Percentiles rank a stretch among this genome's conserved stretches.
Evolutionary conservation across 1,140 invertebrate species (phyloP).

Genomic region (Leptopilina boulardi): DNA sequence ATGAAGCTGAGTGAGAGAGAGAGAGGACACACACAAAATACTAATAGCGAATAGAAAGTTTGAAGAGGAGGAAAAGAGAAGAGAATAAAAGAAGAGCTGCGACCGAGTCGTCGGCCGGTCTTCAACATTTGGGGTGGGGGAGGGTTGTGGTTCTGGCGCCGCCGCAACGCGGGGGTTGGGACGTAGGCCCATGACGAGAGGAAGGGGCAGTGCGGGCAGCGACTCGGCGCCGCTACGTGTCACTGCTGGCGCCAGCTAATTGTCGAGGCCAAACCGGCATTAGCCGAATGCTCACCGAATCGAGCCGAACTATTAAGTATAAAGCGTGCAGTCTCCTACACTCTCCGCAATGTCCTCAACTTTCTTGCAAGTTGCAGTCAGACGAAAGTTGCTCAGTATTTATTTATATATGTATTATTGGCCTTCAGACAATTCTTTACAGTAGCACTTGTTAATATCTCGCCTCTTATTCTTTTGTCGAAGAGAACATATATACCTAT

Average conservation of each 20-base stretch:
- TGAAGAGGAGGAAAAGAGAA: constrained; percentile 35
- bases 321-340: not conserved
- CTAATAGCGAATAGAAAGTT: constrained; percentile 30
- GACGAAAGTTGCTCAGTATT: not conserved
- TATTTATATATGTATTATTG: not conserved
- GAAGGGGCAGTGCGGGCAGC: constrained; percentile 39
- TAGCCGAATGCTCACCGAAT: constrained; percentile 67
- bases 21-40: constrained; percentile 37
- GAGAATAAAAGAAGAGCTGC: constrained; percentile 22
- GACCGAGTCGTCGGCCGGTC: constrained; percentile 4
- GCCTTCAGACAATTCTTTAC: not conserved
- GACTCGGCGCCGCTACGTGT: constrained; percentile 68
- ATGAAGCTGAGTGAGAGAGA: constrained; percentile 27
- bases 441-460: not conserved
- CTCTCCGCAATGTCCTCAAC: too few species aligned
- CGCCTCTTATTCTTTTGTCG: too few species aligned
- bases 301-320: constrained; percentile 45
- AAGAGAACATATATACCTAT: too few species aligned
- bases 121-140: constrained; percentile 15
- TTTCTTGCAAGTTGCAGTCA: not conserved
- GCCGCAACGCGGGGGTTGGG: constrained; percentile 33
- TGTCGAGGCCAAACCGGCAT: constrained; percentile 72
- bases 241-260: constrained; percentile 73
- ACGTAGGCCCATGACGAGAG: constrained; percentile 13
- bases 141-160: constrained; percentile 39